phyloP scores from a whole-genome alignment of 2,797 vertebrate species.

The Trachops cirrhosus region DNA sequence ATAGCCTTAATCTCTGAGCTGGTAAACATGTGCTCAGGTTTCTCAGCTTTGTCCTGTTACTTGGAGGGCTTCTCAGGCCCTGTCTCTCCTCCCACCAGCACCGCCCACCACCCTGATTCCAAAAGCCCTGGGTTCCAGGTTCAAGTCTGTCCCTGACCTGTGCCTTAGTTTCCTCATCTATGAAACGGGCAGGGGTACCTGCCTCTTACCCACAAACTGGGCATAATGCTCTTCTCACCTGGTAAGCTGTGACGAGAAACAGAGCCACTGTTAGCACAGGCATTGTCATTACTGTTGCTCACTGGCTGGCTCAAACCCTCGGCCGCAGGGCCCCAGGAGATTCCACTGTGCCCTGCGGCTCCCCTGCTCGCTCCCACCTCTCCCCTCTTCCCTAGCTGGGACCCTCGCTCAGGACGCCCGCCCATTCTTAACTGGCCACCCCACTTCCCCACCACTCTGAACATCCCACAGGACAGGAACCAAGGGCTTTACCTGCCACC shows the following conservation, averaged over 20 bases:
- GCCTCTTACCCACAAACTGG: background rate
- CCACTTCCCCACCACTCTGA: background rate
- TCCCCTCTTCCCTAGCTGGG: background rate
- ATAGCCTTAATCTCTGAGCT: background rate
- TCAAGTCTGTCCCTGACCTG: background rate
- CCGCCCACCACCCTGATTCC: background rate
- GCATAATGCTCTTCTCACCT: background rate
- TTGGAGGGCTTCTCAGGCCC: background rate
- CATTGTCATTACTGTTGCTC: accelerated
- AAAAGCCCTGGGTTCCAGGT: background rate
- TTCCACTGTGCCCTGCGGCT: accelerated
- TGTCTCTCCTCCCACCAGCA: background rate
- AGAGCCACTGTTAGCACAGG: background rate
- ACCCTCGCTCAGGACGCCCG: background rate
- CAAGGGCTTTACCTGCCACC: too few relatives aligned
- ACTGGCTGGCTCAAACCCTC: background rate
- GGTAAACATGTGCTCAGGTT: slow-evolving; percentile 26
- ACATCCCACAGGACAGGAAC: background rate
- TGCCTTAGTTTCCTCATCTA: background rate
- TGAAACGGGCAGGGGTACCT: background rate
- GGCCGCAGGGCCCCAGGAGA: background rate
- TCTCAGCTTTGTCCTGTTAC: background rate
- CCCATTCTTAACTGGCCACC: background rate
- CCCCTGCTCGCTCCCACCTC: background rate
- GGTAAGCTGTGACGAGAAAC: background rate